Evolutionary conservation across 2,113 vertebrate species (phyloP).

Genomic region (Labrus mixtus): DNA sequence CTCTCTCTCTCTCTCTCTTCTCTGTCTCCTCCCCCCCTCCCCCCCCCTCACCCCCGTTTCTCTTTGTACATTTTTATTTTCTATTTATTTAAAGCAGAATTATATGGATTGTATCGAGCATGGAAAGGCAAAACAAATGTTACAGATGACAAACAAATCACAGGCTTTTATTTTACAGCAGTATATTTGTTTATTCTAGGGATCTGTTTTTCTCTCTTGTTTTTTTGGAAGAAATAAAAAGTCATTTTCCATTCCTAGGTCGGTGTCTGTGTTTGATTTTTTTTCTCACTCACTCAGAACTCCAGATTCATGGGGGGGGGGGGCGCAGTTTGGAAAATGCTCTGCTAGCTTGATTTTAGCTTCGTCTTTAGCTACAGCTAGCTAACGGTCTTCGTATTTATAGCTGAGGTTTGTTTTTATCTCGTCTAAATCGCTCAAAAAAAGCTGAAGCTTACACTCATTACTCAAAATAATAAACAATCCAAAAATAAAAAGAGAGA

Average conservation of each 20-base stretch:
- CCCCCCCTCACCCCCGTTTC: too few species aligned
- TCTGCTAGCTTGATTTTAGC: too few species aligned
- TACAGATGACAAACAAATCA: conserved; percentile 69
- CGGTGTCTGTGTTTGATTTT: conserved; percentile 28
- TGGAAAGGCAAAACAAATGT: conserved; percentile 74
- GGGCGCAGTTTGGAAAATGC: too few species aligned
- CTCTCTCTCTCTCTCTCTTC: conserved; percentile 14
- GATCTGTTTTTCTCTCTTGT: conserved; percentile 68
- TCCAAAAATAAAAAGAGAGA: not conserved
- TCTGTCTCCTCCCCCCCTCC: conserved; percentile 42
- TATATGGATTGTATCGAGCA: conserved; percentile 85
- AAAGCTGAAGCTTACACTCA: not conserved
- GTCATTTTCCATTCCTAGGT: conserved; percentile 83
- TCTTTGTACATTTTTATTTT: conserved; percentile 82
- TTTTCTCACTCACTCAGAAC: not conserved
- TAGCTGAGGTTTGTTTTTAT: not conserved
- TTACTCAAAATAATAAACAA: not conserved
- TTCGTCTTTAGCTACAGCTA: not conserved
- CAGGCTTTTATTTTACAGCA: conserved; percentile 83
- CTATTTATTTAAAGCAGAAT: conserved; percentile 86
- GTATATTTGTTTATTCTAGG: conserved; percentile 77
- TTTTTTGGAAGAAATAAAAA: conserved; percentile 83
- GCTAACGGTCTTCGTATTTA: not conserved
- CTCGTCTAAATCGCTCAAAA: too few species aligned
- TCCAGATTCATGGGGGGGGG: not conserved